Base-by-base conservation (phyloP, 2,888 invertebrate species). In the Drosophila gaucha region DNA sequence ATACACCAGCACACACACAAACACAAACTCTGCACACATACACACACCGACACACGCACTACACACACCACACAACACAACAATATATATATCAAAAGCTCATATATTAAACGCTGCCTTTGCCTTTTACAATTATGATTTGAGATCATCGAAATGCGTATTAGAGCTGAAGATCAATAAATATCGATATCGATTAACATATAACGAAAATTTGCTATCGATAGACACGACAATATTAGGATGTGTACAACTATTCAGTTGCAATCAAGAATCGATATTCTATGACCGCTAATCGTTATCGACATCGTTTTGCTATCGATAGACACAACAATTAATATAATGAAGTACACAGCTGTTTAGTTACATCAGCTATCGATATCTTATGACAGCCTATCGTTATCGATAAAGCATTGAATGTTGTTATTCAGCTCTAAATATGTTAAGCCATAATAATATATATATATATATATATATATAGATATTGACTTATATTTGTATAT, bases 91-190 rank as follows among this genome's bases (percentile, higher is more conserved):
- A 50, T n/a, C 24, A 39, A 30, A 26, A 31, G 33, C 8, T 57
- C 31, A 59, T 41, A 6, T 51, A 62, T 60, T 52, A 54, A 68
- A 80, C 80, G 83, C 84, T 83, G 80, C 73, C 65, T 74, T 73
- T 86, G 86, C 84, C 80, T 86, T 70, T 80, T 86, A 79, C 74
- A 74, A 66, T 52, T 60, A 50, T 65, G 10, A 57, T 60, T 50
- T 72, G 30, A 50, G 50, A 36, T 50, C 24, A 24, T 12, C 24
- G 28, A 4, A 38, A 49, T 38, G 14, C 31, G 5, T 31, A 36
- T 36, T 66, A 30, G 47, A 66, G 35, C 30, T 66, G 41, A 66
- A 22, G 28, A 44, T 12, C 43, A 43, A 12, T 28, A 18, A 18
- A 1, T 14, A 31, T 31, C 14, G 31, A 22, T 41, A 28, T 3